Percentiles rank a stretch among this genome's conserved stretches.
These are phyloP conservation scores for Cryptops parisi DNA, from an alignment of 2,888 invertebrate genomes.

Conservation along the genomic window DNA sequence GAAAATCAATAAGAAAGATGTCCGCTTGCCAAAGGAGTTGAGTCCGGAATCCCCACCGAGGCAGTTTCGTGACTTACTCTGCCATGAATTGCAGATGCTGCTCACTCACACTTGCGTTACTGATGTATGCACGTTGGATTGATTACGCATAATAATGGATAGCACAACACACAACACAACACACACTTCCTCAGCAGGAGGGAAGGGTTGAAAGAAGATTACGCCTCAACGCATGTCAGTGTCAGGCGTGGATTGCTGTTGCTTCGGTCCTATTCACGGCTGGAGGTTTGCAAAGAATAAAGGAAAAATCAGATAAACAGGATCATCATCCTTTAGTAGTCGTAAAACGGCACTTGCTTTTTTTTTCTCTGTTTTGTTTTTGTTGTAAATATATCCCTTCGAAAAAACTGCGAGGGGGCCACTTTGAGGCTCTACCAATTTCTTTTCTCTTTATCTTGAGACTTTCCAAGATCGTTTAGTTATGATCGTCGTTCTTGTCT, in stretches of 20 bases:
- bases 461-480: too few relatives aligned
- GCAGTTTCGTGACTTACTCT: slow-evolving; percentile 8
- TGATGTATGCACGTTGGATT: slow-evolving; percentile 11
- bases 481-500: too few relatives aligned
- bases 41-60: slow-evolving; percentile 11
- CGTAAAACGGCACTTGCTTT: neutral
- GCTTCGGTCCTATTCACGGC: too few relatives aligned
- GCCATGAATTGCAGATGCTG: slow-evolving; percentile 12
- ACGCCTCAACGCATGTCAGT: neutral
- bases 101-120: slow-evolving; percentile 7
- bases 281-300: too few relatives aligned
- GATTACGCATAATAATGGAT: slow-evolving; percentile 9
- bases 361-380: neutral
- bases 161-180: too few relatives aligned
- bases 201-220: slow-evolving; percentile 6
- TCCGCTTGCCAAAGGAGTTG: slow-evolving; percentile 8
- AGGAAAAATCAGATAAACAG: too few relatives aligned
- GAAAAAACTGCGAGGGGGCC: too few relatives aligned
- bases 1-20: slow-evolving; percentile 14
- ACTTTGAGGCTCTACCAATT: too few relatives aligned
- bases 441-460: too few relatives aligned
- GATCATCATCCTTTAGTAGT: too few relatives aligned
- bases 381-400: too few relatives aligned
- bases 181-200: slow-evolving; percentile 2
- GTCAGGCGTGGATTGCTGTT: too few relatives aligned